Conservation (phyloP, 2,888 invertebrate genomes). For the Calliopum simillimum region DNA sequence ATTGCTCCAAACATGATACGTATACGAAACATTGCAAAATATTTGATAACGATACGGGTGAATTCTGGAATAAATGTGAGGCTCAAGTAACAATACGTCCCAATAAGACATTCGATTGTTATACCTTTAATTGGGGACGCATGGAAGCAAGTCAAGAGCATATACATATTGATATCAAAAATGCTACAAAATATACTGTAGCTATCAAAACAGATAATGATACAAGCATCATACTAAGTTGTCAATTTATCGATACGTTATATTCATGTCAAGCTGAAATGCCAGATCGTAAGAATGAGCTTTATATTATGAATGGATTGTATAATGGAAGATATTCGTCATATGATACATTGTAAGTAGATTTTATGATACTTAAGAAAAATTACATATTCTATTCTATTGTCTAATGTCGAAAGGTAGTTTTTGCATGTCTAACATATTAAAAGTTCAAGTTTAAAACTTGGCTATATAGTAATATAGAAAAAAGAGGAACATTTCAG, state of each 20-base stretch:
- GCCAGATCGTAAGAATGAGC: slow-evolving; percentile 48
- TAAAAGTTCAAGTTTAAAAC: too few relatives aligned
- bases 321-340: slow-evolving; percentile 51
- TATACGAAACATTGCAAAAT: slow-evolving; percentile 52
- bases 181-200: slow-evolving; percentile 40
- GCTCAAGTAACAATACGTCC: slow-evolving; percentile 46
- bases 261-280: slow-evolving; percentile 50
- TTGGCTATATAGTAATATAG: too few relatives aligned
- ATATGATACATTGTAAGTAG: slow-evolving; percentile 51
- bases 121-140: slow-evolving; percentile 49
- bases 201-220: slow-evolving; percentile 45
- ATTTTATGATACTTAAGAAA: too few relatives aligned
- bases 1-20: slow-evolving; percentile 45
- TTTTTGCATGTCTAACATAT: too few relatives aligned
- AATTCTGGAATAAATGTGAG: slow-evolving; percentile 49
- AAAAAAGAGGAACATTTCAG: too few relatives aligned
- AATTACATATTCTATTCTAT: too few relatives aligned
- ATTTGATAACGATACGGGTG: slow-evolving; percentile 42
- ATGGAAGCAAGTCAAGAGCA: slow-evolving; percentile 50
- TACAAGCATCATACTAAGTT: slow-evolving; percentile 44
- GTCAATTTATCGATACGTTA: slow-evolving; percentile 45
- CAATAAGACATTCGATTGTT: slow-evolving; percentile 51
- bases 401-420: too few relatives aligned
- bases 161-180: slow-evolving; percentile 47
- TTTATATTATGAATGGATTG: slow-evolving; percentile 51